Evolutionary conservation across 2,888 invertebrate genomes (phyloP).

Genomic region (Mesorhabditis spiculigera): DNA sequence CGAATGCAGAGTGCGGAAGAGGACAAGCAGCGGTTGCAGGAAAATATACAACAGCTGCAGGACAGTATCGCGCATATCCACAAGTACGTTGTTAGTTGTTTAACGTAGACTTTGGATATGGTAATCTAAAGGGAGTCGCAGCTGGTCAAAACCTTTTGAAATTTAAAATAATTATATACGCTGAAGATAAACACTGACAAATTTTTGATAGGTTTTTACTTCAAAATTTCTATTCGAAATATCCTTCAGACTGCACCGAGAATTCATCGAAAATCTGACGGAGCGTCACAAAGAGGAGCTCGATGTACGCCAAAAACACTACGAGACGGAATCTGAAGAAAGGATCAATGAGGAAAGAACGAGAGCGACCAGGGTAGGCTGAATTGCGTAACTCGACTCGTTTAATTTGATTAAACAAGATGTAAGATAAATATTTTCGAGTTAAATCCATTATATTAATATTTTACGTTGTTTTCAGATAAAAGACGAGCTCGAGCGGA

Average conservation of each 20-base stretch:
- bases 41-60: neutral
- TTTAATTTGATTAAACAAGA: no score
- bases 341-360: constrained; percentile 13
- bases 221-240: no score
- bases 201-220: no score
- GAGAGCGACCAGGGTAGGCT: constrained; percentile 12
- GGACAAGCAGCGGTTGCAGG: neutral
- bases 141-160: no score
- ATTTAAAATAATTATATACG: no score
- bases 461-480: constrained; percentile 5
- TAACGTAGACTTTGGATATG: no score
- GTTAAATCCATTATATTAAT: neutral
- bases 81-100: neutral
- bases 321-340: constrained; percentile 12
- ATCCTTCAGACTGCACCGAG: constrained; percentile 27
- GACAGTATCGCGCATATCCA: neutral
- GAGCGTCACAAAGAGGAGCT: constrained; percentile 33
- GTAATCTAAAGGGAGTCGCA: no score
- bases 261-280: constrained; percentile 40
- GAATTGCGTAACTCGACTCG: neutral
- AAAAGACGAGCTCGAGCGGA: constrained; percentile 20
- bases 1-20: constrained; percentile 14
- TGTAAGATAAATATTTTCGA: neutral
- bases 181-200: no score
- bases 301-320: constrained; percentile 19